Conservation (phyloP, 2,113 vertebrate species). For the Turdus rufiventris region DNA sequence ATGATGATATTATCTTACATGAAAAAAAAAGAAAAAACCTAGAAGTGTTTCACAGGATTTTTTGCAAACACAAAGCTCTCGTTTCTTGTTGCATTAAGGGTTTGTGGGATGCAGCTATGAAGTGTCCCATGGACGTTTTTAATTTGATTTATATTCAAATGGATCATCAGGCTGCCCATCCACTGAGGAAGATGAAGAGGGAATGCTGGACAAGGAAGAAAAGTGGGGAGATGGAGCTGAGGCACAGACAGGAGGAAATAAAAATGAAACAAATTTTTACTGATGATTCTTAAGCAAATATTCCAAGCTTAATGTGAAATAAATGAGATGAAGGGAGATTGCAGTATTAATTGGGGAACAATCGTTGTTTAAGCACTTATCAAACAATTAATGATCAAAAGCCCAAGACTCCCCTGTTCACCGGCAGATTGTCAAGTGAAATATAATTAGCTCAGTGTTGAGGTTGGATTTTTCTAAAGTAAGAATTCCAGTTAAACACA, state of each 20-base stretch:
- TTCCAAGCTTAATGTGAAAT: not conserved
- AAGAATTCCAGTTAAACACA: not conserved
- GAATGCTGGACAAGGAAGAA: not conserved
- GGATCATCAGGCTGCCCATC: not conserved
- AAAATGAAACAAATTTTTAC: not conserved
- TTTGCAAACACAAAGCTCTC: not conserved
- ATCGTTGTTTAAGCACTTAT: not conserved
- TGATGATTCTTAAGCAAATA: not conserved
- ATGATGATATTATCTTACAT: not conserved
- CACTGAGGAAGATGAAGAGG: not conserved
- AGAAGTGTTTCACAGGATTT: not conserved
- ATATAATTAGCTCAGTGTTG: not conserved
- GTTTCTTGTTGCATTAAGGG: not conserved
- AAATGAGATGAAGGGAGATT: not conserved
- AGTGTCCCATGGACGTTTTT: not conserved
- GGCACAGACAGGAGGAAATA: not conserved
- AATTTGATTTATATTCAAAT: not conserved
- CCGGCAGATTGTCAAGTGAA: not conserved
- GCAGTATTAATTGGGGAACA: not conserved
- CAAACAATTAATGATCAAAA: not conserved
- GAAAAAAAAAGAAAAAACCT: fast-evolving
- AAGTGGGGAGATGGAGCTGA: not conserved
- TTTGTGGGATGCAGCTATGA: not conserved
- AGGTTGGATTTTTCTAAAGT: not conserved
- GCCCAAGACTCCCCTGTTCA: not conserved